These are phyloP conservation scores for Amphiprion clarkii DNA, from an alignment of 2,797 vertebrate species.

Conservation along the genomic window DNA sequence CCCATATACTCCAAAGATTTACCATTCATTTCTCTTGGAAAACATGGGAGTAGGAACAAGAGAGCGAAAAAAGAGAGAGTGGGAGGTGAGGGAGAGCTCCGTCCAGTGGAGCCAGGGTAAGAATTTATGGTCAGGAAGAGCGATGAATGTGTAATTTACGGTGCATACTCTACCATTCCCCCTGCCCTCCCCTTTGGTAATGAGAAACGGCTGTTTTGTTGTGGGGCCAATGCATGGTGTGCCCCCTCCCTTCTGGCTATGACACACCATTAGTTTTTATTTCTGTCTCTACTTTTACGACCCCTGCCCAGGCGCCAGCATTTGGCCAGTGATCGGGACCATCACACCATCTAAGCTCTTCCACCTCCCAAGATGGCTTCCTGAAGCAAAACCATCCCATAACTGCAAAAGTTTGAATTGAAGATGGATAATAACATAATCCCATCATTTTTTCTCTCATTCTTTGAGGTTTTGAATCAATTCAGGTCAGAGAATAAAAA, in stretches of 20 bases:
- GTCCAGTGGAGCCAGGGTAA: conserved; percentile 77
- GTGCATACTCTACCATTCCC: conserved; percentile 81
- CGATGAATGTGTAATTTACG: conserved; percentile 86
- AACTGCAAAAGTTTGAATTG: conserved; percentile 27
- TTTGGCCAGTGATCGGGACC: conserved; percentile 72
- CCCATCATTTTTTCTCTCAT: not conserved
- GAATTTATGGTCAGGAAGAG: conserved; percentile 86
- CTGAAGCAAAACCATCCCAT: conserved; percentile 41
- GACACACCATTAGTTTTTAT: conserved; percentile 89
- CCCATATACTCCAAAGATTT: conserved; percentile 66
- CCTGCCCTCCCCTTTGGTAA: conserved; percentile 84
- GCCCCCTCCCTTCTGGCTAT: conserved; percentile 82
- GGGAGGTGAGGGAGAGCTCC: conserved; percentile 75
- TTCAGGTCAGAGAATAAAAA: not conserved
- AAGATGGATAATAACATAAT: not conserved
- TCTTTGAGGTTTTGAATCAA: conserved; percentile 17
- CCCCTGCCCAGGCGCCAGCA: conserved; percentile 74
- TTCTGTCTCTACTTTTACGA: conserved; percentile 84
- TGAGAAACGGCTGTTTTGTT: conserved; percentile 88
- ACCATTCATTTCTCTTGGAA: conserved; percentile 71
- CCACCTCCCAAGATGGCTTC: conserved; percentile 70
- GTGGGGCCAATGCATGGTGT: conserved; percentile 71
- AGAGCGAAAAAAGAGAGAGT: conserved; percentile 58
- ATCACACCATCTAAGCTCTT: conserved; percentile 63
- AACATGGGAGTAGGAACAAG: conserved; percentile 58